Base-by-base conservation (phyloP, 2,797 vertebrate species). In the Arnoldichthys spilopterus region DNA sequence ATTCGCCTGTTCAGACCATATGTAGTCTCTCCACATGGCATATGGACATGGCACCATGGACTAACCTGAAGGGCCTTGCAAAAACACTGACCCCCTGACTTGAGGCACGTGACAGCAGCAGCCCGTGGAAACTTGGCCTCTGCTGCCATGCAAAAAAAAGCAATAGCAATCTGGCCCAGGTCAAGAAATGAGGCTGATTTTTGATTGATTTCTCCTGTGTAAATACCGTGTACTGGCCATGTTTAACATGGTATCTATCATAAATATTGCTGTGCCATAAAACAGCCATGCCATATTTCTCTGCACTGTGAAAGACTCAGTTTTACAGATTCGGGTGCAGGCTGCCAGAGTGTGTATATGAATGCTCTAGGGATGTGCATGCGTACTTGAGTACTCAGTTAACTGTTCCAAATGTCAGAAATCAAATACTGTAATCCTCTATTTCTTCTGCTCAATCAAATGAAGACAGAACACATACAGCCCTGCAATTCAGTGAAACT, bases 21-120 rank as follows among this genome's bases (percentile, higher is more conserved):
- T 83, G 84, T 37, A 77, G 53, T 56, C 70, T 67, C 70, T 59
- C 69, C 28, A n/a, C 43, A 32, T 47, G 79, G 45, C 82, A 64
- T 40, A 56, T 43, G 59, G 40, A 74, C 59, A 71, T 1, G 5
- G 49, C 30, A 34, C 73, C 59, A 66, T 12, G 68, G 79, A 58
- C 59, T 4, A 67, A 76, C 37, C 59, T 68, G 74, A 76, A 73
- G 45, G 45, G 70, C 73, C 78, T 75, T 24, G 47, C 24, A 77
- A 82, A 73, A 74, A 83, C 76, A 40, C 79, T 83, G 81, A 83
- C 77, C 76, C 83, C 77, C 84, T 79, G 73, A 83, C 79, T 70
- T 20, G 28, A 49, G 66, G 74, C 83, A 47, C 47, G 76, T 49
- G 64, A 43, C 58, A 77, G 70, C 34, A 28, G 77, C 63, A 72